Evolutionary conservation across 2,113 vertebrate species (phyloP).

Genomic region (Rallus limicola): DNA sequence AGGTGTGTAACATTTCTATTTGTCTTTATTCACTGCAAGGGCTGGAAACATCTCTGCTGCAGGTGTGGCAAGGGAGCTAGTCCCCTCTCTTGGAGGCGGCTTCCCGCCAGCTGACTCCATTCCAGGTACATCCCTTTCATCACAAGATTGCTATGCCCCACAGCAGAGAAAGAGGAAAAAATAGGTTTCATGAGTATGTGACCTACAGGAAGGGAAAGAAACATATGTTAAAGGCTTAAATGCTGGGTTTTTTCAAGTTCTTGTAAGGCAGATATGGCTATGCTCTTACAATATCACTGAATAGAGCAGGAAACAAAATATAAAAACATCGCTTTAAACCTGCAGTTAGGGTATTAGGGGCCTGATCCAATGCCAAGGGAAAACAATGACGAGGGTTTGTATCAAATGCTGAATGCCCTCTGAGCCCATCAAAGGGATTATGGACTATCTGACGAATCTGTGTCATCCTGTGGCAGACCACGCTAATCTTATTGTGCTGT

Average conservation of each 20-base stretch:
- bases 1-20: not conserved
- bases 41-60: not conserved
- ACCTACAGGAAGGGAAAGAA: not conserved
- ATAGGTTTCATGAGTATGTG: not conserved
- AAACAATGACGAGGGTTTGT: conserved; percentile 36
- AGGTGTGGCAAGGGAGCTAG: not conserved
- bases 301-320: conserved; percentile 7
- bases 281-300: not conserved
- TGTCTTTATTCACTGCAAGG: not conserved
- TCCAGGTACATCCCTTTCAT: not conserved
- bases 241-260: not conserved
- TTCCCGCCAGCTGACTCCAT: not conserved
- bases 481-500: conserved; percentile 15
- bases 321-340: not conserved
- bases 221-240: not conserved
- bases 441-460: conserved; percentile 6
- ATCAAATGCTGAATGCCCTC: conserved; percentile 41
- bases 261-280: not conserved
- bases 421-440: conserved; percentile 62
- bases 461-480: not conserved
- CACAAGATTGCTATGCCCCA: not conserved
- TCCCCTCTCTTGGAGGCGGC: not conserved
- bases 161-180: not conserved
- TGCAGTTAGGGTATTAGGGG: conserved; percentile 5
- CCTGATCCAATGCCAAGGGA: conserved; percentile 16